phyloP scores from a whole-genome alignment of 2,113 vertebrate genomes.

The Chlorocebus sabaeus region DNA sequence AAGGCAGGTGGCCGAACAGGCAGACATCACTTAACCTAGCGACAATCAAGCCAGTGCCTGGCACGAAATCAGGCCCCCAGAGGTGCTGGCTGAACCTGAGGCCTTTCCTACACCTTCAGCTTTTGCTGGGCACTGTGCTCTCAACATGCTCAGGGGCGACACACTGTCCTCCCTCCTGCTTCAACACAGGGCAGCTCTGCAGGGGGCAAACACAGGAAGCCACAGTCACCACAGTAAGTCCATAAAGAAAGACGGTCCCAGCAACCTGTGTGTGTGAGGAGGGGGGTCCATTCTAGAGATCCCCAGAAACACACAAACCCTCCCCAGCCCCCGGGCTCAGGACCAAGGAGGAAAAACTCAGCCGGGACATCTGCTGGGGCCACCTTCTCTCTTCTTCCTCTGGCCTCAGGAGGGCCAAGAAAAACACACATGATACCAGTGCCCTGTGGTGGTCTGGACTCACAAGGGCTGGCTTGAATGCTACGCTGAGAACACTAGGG shows the following conservation, averaged over 20 bases:
- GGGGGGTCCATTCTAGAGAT: not conserved
- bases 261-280: not conserved
- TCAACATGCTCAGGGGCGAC: rapidly evolving
- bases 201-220: not conserved
- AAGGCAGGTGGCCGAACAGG: not conserved
- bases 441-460: not conserved
- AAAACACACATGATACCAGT: rapidly evolving
- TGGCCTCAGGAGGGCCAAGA: not conserved
- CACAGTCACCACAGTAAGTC: not conserved
- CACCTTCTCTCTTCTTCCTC: not conserved
- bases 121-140: not conserved
- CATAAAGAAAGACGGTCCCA: not conserved
- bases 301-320: not conserved
- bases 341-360: too few species aligned
- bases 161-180: not conserved
- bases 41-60: not conserved
- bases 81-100: not conserved
- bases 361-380: rapidly evolving
- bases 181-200: rapidly evolving
- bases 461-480: rapidly evolving
- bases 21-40: not conserved
- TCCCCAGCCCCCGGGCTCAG: not conserved
- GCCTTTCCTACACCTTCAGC: not conserved
- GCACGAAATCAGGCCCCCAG: rapidly evolving
- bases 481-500: not conserved